Base-by-base conservation (phyloP, 1,140 invertebrate genomes). In the Polypedilum vanderplanki region DNA sequence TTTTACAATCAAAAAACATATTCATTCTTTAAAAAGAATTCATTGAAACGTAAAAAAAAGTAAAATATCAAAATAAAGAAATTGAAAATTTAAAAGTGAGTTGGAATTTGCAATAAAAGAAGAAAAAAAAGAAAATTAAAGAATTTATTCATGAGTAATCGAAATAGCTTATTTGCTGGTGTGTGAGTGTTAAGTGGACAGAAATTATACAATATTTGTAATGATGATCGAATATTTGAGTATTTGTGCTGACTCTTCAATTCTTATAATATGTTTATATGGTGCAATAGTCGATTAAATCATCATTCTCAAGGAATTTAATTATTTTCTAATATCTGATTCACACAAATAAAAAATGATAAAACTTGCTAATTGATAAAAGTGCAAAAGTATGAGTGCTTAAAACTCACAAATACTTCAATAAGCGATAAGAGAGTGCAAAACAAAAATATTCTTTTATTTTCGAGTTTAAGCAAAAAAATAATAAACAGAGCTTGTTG, bases 151-250 rank as follows among this genome's bases (percentile, higher is more conserved):
- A 57, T 70, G 64, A 67, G 17, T 15, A 70, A 20, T 18, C 17
- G 18, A 57, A 15, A 33, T 33, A 33, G 46, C n/a, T 70, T 4
- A 70, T 70, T 18, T 20, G 15, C 17, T 10, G 9, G 17, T 70
- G 65, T 70, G 65, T 70, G 64, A 12, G 65, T 70, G 65, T 70
- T 70, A 70, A 70, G 20, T 70, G 46, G 46, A 57, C 46, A 57
- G n/a, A 57, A 12, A 57, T 15, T 57, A 57, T 57, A 57, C 12
- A n/a, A n/a, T 57, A 57, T 57, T n/a, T n/a, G n/a, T 57, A 3
- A n/a, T 57, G 46, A 57, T 57, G 46, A 57, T 57, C 46, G 3
- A 57, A 57, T 57, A 57, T 1, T 57, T 4, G 12, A n/a, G 3
- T 4, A 57, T n/a, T 57, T 12, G 12, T n/a, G 46, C 12, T n/a